Conservation (phyloP, 1,140 invertebrate species). For the Zeugodacus cucurbitae region DNA sequence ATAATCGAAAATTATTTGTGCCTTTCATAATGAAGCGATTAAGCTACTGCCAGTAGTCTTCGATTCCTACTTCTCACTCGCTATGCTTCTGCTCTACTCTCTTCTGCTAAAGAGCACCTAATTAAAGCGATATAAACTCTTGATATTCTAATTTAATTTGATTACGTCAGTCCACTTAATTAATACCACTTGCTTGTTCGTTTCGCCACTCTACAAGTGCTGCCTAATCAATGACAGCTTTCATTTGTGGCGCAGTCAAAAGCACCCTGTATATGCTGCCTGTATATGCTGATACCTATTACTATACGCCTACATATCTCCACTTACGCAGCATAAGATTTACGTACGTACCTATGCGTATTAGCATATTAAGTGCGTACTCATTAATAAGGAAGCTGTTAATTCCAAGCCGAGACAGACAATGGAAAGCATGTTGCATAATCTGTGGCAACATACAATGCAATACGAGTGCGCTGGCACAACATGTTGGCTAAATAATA, state of each 20-base stretch:
- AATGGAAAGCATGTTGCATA: conserved; percentile 28
- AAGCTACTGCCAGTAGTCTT: too few species aligned
- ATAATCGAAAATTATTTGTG: too few species aligned
- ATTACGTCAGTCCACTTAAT: too few species aligned
- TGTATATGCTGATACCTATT: not conserved
- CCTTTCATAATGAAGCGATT: too few species aligned
- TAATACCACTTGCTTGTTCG: too few species aligned
- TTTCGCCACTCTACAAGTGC: too few species aligned
- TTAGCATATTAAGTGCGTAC: conserved; percentile 18
- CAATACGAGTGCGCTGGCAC: not conserved
- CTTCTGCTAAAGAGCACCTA: too few species aligned
- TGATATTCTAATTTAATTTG: too few species aligned
- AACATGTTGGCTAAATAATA: not conserved
- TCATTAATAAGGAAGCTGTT: conserved; percentile 35
- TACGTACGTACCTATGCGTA: not conserved
- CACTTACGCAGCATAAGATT: not conserved
- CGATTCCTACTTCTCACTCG: too few species aligned
- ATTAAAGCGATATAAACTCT: too few species aligned
- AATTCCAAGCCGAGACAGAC: conserved; percentile 17
- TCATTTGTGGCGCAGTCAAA: not conserved
- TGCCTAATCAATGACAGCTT: too few species aligned
- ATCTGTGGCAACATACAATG: conserved; percentile 18
- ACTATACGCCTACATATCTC: not conserved
- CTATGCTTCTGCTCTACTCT: too few species aligned
- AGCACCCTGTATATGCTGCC: not conserved